A percentile compares a stretch with the other conserved stretches of the same genome.
phyloP scores from a whole-genome alignment of 2,113 vertebrate genomes.

The Sebastes schlegelii region DNA sequence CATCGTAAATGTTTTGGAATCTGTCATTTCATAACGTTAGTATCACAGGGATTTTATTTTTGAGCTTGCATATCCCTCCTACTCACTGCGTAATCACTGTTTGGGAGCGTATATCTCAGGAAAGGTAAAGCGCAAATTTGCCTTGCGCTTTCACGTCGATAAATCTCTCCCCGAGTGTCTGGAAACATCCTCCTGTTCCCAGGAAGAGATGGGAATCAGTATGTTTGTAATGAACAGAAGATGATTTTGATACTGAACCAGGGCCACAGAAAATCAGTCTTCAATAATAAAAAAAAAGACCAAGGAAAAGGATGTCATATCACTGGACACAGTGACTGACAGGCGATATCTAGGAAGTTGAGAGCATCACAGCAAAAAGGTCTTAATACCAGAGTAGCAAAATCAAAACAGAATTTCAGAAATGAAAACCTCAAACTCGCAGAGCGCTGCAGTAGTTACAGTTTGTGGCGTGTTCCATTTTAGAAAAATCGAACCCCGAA shows the following conservation, averaged over 20 bases:
- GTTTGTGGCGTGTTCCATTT: conserved; percentile 12
- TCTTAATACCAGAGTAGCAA: neutral
- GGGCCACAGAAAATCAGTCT: neutral
- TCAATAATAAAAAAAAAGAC: neutral
- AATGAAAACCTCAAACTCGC: neutral
- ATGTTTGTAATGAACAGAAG: conserved; percentile 7
- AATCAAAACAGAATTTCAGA: conserved; percentile 6
- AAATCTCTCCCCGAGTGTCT: neutral
- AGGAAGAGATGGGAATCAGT: neutral
- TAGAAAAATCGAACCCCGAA: conserved; percentile 10
- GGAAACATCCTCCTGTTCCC: neutral
- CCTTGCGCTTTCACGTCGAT: too few species aligned
- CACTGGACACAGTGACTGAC: neutral
- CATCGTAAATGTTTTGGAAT: neutral
- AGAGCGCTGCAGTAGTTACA: neutral
- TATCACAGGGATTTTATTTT: neutral
- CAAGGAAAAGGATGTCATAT: neutral
- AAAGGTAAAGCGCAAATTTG: too few species aligned
- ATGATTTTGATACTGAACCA: neutral
- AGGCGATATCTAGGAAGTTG: neutral
- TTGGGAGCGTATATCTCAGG: too few species aligned
- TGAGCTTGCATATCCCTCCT: neutral
- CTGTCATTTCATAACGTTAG: conserved; percentile 3
- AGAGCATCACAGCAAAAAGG: neutral
- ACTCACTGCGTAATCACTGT: neutral